Percentiles rank a stretch among this genome's conserved stretches.
Conservation (phyloP, 2,797 vertebrate genomes). For the Gambelia wislizenii region DNA sequence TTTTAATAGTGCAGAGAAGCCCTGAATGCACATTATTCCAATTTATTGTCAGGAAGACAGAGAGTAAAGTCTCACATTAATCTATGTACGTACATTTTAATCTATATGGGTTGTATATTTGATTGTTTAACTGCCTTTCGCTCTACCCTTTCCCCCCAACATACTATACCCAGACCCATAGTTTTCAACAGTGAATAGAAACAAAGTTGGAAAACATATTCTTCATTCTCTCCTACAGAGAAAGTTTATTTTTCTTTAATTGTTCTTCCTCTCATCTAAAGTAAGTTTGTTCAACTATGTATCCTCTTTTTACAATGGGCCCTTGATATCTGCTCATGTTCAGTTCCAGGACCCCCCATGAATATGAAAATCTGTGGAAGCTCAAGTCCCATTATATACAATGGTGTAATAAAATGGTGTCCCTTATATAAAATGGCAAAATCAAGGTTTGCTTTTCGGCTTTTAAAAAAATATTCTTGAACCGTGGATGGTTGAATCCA, state of each 20-base stretch:
- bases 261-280: slow-evolving; percentile 42
- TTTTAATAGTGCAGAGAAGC: too few species aligned
- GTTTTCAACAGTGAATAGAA: slow-evolving; percentile 2
- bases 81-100: not conserved
- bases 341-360: too few species aligned
- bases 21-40: not conserved
- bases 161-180: not conserved
- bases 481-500: too few species aligned
- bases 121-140: not conserved
- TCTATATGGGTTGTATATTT: fast-evolving
- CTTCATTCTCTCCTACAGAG: not conserved
- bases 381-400: too few species aligned
- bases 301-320: not conserved
- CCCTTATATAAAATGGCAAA: too few species aligned
- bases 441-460: too few species aligned
- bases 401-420: too few species aligned
- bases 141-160: not conserved
- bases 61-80: not conserved
- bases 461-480: too few species aligned
- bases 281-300: slow-evolving; percentile 24
- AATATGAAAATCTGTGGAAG: too few species aligned
- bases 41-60: not conserved
- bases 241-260: not conserved
- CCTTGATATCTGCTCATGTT: too few species aligned
- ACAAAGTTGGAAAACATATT: slow-evolving; percentile 5